A percentile compares a stretch with the other conserved stretches of the same genome.
These are phyloP conservation scores for Tachypleus tridentatus DNA, from an alignment of 1,140 invertebrate species.

Conservation along the genomic window DNA sequence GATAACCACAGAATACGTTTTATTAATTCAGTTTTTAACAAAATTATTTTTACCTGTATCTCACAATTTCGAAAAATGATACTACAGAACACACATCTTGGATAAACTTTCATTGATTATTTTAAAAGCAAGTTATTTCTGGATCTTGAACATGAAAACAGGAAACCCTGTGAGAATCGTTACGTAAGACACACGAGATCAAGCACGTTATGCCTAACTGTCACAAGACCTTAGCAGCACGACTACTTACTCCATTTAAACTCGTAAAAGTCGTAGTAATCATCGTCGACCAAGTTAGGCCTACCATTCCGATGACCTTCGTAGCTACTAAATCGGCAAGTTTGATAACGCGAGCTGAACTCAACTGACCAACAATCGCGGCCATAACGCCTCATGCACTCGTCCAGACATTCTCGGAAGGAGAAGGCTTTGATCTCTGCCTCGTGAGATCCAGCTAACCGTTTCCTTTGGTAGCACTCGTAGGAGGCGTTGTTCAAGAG, in stretches of 20 bases:
- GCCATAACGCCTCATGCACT: slow-evolving; percentile 53
- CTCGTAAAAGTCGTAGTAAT: slow-evolving; percentile 83
- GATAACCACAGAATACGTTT: too few relatives aligned
- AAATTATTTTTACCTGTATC: too few relatives aligned
- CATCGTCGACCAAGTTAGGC: slow-evolving; percentile 64
- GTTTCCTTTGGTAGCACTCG: slow-evolving; percentile 69
- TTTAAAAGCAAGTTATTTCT: too few relatives aligned
- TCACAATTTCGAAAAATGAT: too few relatives aligned
- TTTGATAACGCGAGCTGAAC: slow-evolving; percentile 68
- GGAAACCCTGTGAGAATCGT: too few relatives aligned
- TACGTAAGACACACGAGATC: too few relatives aligned
- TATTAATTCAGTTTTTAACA: too few relatives aligned
- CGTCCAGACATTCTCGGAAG: slow-evolving; percentile 74
- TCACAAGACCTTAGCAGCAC: too few relatives aligned
- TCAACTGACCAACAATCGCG: slow-evolving; percentile 60
- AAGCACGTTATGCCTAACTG: too few relatives aligned
- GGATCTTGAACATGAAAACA: too few relatives aligned
- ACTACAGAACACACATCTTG: too few relatives aligned
- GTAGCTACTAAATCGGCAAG: slow-evolving; percentile 68
- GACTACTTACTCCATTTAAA: slow-evolving; percentile 51
- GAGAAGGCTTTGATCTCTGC: slow-evolving; percentile 74
- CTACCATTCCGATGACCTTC: slow-evolving; percentile 34
- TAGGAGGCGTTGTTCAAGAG: slow-evolving; percentile 51
- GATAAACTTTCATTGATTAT: too few relatives aligned
- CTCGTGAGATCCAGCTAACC: slow-evolving; percentile 71